These are phyloP conservation scores for Morone saxatilis DNA, from an alignment of 2,113 vertebrate species.

Conservation along the genomic window DNA sequence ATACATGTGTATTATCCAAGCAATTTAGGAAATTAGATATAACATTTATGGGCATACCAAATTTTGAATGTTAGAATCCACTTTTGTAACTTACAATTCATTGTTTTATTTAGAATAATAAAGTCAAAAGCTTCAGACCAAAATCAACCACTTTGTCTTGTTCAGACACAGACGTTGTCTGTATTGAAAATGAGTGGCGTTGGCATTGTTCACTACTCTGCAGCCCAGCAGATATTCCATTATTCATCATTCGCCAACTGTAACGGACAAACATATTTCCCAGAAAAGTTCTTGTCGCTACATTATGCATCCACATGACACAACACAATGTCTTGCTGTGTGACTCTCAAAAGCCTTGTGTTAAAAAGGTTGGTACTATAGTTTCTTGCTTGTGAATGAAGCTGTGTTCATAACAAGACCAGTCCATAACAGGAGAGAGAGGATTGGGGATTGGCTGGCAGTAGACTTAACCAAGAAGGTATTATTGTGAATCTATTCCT, in stretches of 20 bases:
- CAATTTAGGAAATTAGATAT: neutral
- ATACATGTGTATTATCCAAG: neutral
- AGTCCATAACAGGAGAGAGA: neutral
- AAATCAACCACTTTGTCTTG: neutral
- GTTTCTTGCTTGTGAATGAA: constrained; percentile 36
- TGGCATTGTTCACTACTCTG: constrained; percentile 25
- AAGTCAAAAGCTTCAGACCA: neutral
- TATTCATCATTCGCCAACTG: constrained; percentile 60
- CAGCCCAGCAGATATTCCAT: constrained; percentile 52
- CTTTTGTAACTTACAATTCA: neutral
- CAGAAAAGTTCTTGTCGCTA: constrained; percentile 27
- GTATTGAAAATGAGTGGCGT: constrained; percentile 25
- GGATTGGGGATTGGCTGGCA: constrained; percentile 21
- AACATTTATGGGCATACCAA: neutral
- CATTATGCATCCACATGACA: constrained; percentile 65
- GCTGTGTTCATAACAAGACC: constrained; percentile 23
- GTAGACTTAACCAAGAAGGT: constrained; percentile 14
- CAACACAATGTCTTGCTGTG: constrained; percentile 42
- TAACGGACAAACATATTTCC: constrained; percentile 53
- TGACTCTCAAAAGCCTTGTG: constrained; percentile 17
- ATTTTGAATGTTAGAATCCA: neutral
- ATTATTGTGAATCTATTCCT: constrained; percentile 36
- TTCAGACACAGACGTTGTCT: constrained; percentile 7
- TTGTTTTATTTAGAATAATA: constrained; percentile 11
- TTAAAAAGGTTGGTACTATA: constrained; percentile 38